Conservation (phyloP, 2,797 vertebrate genomes). For the Macropus fuliginosus region DNA sequence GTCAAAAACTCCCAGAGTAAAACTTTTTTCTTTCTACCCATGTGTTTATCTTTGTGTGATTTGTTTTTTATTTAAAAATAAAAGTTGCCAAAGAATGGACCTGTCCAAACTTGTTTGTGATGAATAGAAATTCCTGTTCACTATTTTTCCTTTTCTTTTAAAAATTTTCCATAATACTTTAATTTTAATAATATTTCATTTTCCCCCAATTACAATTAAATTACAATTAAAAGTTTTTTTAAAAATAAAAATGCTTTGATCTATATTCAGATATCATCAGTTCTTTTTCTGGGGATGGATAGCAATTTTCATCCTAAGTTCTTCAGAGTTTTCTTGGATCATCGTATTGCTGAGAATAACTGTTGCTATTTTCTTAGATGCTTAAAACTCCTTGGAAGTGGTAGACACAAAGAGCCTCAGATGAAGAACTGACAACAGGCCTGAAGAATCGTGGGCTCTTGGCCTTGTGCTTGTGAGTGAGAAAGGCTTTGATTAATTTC, state of each 20-base stretch:
- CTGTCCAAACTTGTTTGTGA: not conserved
- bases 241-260: no score
- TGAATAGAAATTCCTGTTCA: not conserved
- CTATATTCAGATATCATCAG: no score
- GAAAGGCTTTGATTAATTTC: conserved; percentile 46
- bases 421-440: conserved; percentile 33
- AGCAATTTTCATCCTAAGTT: no score
- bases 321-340: no score
- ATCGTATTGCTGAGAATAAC: no score
- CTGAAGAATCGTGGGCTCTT: conserved; percentile 3
- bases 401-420: conserved; percentile 7
- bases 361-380: not conserved
- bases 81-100: conserved; percentile 1
- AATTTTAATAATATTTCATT: no score
- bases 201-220: no score
- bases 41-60: not conserved
- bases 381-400: not conserved
- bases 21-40: not conserved
- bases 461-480: conserved; percentile 7
- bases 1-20: not conserved
- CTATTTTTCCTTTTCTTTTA: not conserved
- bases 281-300: no score
- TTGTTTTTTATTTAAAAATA: conserved; percentile 36
- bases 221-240: no score
- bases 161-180: no score